phyloP scores from a whole-genome alignment of 2,113 vertebrate genomes.

The Potamarius usumacintae region DNA sequence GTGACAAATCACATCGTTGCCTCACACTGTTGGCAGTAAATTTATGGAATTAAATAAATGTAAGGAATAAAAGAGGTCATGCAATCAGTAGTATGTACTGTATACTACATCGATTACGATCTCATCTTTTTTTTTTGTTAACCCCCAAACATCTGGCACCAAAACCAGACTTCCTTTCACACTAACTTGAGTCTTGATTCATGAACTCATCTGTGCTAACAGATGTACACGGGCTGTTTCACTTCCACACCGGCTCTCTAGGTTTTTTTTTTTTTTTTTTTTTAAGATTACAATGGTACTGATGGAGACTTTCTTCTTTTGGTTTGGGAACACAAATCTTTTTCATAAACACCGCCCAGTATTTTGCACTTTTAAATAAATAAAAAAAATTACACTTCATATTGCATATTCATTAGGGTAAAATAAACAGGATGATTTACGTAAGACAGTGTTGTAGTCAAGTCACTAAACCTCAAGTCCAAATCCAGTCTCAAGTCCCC shows the following conservation, averaged over 20 bases:
- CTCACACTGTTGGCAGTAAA: background rate
- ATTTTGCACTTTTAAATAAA: background rate
- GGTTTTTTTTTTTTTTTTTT: background rate
- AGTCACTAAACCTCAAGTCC: too few relatives aligned
- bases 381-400: background rate
- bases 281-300: conserved; percentile 7
- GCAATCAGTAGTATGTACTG: background rate
- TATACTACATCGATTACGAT: background rate
- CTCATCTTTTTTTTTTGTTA: background rate
- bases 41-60: background rate
- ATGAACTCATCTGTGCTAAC: conserved; percentile 33
- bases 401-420: background rate
- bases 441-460: too few relatives aligned
- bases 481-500: too few relatives aligned
- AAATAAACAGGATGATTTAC: background rate
- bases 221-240: conserved; percentile 30
- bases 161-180: conserved; percentile 8
- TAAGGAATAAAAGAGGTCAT: background rate
- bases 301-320: background rate
- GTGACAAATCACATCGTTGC: background rate
- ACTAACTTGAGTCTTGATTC: background rate
- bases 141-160: background rate
- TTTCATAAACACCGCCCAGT: background rate
- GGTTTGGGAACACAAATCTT: background rate
- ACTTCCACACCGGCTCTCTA: background rate